Evolutionary conservation across 1,140 invertebrate species (phyloP).

Genomic region (Aphelenchoides fujianensis): DNA sequence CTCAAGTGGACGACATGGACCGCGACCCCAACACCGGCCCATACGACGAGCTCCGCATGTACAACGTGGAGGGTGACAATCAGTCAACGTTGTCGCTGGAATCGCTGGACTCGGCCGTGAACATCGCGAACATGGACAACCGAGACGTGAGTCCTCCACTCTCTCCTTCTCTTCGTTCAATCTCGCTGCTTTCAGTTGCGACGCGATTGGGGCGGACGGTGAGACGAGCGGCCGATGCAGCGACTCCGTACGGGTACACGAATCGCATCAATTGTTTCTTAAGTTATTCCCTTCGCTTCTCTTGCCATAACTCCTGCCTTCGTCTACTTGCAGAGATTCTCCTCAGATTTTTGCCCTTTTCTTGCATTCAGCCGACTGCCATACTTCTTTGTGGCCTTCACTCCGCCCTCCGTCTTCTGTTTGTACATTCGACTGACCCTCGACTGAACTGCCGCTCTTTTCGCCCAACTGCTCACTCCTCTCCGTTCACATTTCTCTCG

Average conservation of each 20-base stretch:
- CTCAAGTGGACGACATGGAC: conserved; percentile 57
- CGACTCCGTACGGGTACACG: no score
- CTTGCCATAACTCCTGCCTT: background rate
- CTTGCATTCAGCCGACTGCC: background rate
- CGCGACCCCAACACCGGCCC: conserved; percentile 59
- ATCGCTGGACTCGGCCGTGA: conserved; percentile 49
- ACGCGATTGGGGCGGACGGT: background rate
- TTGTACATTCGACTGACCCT: background rate
- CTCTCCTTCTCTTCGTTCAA: no score
- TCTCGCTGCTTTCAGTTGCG: conserved; percentile 2
- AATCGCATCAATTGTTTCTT: no score
- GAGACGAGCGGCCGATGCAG: no score
- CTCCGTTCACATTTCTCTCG: conserved; percentile 2
- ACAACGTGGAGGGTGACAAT: conserved; percentile 60
- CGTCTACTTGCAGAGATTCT: conserved; percentile 10
- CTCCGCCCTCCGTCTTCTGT: background rate
- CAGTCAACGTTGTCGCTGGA: conserved; percentile 58
- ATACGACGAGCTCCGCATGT: conserved; percentile 60
- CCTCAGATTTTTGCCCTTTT: background rate
- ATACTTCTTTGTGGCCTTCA: background rate
- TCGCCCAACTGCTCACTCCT: background rate
- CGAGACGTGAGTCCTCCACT: conserved; percentile 21
- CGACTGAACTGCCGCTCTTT: background rate
- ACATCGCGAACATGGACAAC: conserved; percentile 19
- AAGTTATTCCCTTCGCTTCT: background rate